Conservation (phyloP, 1,140 invertebrate species). For the Drosophila erecta region DNA sequence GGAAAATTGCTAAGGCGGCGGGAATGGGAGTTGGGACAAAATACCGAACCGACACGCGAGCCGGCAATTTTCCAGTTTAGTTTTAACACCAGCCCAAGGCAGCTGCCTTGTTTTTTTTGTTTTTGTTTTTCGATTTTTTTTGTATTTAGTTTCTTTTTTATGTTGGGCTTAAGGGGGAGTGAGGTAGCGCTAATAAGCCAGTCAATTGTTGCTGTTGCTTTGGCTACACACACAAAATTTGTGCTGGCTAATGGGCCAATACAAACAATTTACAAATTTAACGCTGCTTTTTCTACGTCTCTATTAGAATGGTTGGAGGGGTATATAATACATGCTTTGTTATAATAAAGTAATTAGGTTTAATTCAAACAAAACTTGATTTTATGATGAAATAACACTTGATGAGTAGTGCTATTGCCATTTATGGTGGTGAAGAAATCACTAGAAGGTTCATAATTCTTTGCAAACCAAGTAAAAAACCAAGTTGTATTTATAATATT, state of each 20-base stretch:
- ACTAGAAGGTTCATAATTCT: background rate
- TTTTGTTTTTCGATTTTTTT: background rate
- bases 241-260: slow-evolving; percentile 70
- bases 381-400: slow-evolving; percentile 13
- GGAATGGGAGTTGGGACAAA: slow-evolving; percentile 28
- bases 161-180: slow-evolving; percentile 8
- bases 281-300: slow-evolving; percentile 66
- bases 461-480: background rate
- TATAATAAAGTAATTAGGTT: slow-evolving; percentile 48
- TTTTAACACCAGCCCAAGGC: slow-evolving; percentile 76
- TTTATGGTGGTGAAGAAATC: slow-evolving; percentile 2
- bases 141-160: background rate
- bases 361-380: slow-evolving; percentile 23
- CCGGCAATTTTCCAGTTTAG: slow-evolving; percentile 80
- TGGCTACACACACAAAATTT: slow-evolving; percentile 47
- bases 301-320: slow-evolving; percentile 49
- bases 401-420: background rate
- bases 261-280: slow-evolving; percentile 82
- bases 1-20: slow-evolving; percentile 7
- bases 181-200: slow-evolving; percentile 65
- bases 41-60: slow-evolving; percentile 76
- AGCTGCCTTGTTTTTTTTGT: slow-evolving; percentile 22
- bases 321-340: slow-evolving; percentile 21
- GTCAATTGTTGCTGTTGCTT: slow-evolving; percentile 64
- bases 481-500: background rate